Percentiles rank a stretch among this genome's conserved stretches.
These are phyloP conservation scores for Chelon auratus DNA, from an alignment of 2,797 vertebrate species.

Conservation along the genomic window DNA sequence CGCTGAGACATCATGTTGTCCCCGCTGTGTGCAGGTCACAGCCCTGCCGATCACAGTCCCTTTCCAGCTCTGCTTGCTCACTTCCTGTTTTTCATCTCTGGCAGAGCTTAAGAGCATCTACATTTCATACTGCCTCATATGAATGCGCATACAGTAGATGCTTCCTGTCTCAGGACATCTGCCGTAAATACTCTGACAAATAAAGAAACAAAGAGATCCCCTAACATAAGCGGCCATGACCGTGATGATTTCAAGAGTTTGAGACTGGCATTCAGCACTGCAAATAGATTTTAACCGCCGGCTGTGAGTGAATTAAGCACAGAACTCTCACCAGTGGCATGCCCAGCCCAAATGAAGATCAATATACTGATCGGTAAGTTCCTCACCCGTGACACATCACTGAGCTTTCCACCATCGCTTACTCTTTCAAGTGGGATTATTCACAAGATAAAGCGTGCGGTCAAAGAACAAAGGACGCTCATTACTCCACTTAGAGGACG, in stretches of 20 bases:
- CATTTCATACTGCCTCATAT: slow-evolving; percentile 11
- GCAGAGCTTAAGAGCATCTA: slow-evolving; percentile 13
- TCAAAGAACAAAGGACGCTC: slow-evolving; percentile 17
- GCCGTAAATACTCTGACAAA: slow-evolving; percentile 53
- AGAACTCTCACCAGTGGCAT: slow-evolving; percentile 27
- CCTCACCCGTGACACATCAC: slow-evolving; percentile 39
- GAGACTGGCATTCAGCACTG: slow-evolving; percentile 40
- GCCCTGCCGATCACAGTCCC: slow-evolving; percentile 32
- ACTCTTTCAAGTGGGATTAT: slow-evolving; percentile 32
- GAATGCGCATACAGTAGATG: not conserved
- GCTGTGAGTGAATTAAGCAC: slow-evolving; percentile 46
- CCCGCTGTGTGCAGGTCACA: slow-evolving; percentile 44
- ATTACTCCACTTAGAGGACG: slow-evolving; percentile 24
- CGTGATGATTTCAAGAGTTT: slow-evolving; percentile 10
- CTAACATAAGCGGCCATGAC: slow-evolving; percentile 1
- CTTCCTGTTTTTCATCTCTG: slow-evolving; percentile 67
- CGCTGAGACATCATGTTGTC: slow-evolving; percentile 37
- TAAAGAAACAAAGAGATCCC: slow-evolving; percentile 19
- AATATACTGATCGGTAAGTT: slow-evolving; percentile 64
- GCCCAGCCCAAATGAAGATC: slow-evolving; percentile 58
- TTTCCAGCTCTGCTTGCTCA: slow-evolving; percentile 34
- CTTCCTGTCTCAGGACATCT: slow-evolving; percentile 37
- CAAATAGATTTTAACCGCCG: slow-evolving; percentile 49
- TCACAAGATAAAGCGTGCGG: slow-evolving; percentile 22
- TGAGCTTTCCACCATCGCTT: slow-evolving; percentile 42